phyloP scores from a whole-genome alignment of 92 coral and sea anemone species.

The Bergia sp. region DNA sequence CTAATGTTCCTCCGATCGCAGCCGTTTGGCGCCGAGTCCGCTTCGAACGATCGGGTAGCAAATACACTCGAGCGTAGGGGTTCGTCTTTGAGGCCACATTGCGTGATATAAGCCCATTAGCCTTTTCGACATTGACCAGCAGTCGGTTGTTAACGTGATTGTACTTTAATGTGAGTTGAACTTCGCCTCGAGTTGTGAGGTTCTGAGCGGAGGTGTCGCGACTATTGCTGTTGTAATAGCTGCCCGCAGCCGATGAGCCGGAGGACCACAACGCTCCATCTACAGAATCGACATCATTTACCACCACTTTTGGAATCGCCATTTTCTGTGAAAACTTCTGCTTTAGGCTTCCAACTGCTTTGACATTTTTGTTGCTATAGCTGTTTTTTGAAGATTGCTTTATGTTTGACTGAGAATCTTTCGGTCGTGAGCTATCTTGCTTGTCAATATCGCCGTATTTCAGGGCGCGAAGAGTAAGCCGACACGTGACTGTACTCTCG shows the following conservation, averaged over 20 bases:
- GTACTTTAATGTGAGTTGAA: conserved; percentile 75
- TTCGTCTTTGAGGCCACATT: conserved; percentile 72
- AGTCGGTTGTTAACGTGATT: conserved; percentile 76
- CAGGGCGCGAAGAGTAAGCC: conserved; percentile 82
- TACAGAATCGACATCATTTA: conserved; percentile 1
- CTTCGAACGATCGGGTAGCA: conserved; percentile 86
- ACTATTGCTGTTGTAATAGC: conserved; percentile 40
- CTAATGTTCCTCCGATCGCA: conserved; percentile 65
- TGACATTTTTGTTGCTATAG: background rate
- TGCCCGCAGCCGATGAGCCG: conserved; percentile 41
- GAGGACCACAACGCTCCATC: background rate
- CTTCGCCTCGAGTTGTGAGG: conserved; percentile 70
- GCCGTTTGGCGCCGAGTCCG: conserved; percentile 74
- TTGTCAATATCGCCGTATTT: conserved; percentile 52
- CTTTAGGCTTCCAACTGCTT: background rate
- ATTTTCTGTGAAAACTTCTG: conserved; percentile 9
- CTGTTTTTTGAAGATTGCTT: conserved; percentile 2
- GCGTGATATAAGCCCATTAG: conserved; percentile 58
- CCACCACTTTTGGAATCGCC: background rate
- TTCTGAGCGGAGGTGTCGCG: conserved; percentile 56
- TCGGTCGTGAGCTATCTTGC: background rate
- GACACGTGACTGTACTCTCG: conserved; percentile 72
- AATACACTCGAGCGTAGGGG: conserved; percentile 75
- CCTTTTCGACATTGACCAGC: conserved; percentile 66
- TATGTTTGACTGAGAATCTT: background rate